A percentile compares a stretch with the other conserved stretches of the same genome.
These are phyloP conservation scores for Enteromius unitaeniatus DNA, from an alignment of 2,797 vertebrate genomes.

Conservation along the genomic window DNA sequence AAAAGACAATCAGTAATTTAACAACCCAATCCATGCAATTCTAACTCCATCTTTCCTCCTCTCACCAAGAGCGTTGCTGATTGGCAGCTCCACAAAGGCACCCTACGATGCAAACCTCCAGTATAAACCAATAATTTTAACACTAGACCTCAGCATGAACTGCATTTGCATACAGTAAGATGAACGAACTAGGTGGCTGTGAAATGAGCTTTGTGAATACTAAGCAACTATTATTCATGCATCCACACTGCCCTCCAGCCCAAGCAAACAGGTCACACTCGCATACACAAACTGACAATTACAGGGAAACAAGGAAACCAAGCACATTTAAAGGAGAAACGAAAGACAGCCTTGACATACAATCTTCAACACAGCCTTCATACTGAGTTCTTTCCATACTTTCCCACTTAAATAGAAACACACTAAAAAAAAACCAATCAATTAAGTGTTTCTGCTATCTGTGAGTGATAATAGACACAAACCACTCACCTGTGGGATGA, in stretches of 20 bases:
- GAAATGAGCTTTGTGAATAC: slow-evolving; percentile 28
- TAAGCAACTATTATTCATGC: slow-evolving; percentile 40
- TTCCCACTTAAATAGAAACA: slow-evolving; percentile 47
- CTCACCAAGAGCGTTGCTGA: not conserved
- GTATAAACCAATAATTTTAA: slow-evolving; percentile 23
- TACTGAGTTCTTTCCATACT: slow-evolving; percentile 31
- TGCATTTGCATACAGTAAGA: not conserved
- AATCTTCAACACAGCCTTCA: slow-evolving; percentile 67
- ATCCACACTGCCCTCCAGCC: slow-evolving; percentile 2
- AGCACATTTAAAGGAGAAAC: slow-evolving; percentile 74
- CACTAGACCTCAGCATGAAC: not conserved
- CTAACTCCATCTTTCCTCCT: slow-evolving; percentile 9
- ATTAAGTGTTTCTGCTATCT: slow-evolving; percentile 47
- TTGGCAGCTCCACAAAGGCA: slow-evolving; percentile 12
- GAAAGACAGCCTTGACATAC: slow-evolving; percentile 74
- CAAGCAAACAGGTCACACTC: slow-evolving; percentile 68
- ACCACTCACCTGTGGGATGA: slow-evolving; percentile 40
- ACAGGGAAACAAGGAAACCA: slow-evolving; percentile 77
- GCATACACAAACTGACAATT: slow-evolving; percentile 80
- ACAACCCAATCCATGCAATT: slow-evolving; percentile 9
- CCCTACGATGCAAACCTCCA: not conserved
- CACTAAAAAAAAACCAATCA: slow-evolving; percentile 58
- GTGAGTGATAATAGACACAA: slow-evolving; percentile 56
- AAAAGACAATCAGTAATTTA: slow-evolving; percentile 18
- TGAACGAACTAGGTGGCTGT: slow-evolving; percentile 4